Percentiles rank a stretch among this genome's conserved stretches.
These are phyloP conservation scores for Lottia scabra DNA, from an alignment of 2,888 invertebrate genomes.

Conservation along the genomic window DNA sequence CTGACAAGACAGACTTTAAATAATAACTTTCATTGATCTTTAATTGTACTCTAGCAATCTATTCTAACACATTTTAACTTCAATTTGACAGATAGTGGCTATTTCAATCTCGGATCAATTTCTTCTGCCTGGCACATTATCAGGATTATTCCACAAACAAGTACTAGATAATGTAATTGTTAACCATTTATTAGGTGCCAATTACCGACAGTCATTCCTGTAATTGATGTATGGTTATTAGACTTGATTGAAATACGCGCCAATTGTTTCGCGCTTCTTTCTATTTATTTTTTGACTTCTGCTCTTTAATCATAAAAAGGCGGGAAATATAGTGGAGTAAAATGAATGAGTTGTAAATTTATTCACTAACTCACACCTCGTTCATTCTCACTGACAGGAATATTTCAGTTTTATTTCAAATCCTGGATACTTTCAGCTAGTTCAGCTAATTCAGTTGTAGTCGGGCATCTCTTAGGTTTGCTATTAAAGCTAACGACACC, in stretches of 20 bases:
- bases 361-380: background rate
- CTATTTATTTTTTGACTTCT: slow-evolving; percentile 1
- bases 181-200: slow-evolving; percentile 6
- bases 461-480: too few relatives aligned
- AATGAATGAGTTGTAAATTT: background rate
- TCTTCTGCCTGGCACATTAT: background rate
- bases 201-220: background rate
- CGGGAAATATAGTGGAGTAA: background rate
- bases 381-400: background rate
- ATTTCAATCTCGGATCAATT: background rate
- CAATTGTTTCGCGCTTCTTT: background rate
- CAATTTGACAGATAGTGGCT: background rate
- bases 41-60: background rate
- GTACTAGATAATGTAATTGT: background rate
- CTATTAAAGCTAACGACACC: too few relatives aligned
- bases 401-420: background rate
- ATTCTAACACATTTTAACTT: background rate
- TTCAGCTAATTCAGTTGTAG: too few relatives aligned
- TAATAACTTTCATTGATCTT: background rate
- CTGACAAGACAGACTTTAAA: too few relatives aligned
- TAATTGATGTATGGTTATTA: slow-evolving; percentile 3
- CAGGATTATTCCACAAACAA: background rate
- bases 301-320: background rate
- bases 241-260: background rate
- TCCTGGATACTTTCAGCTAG: too few relatives aligned